Evolutionary conservation across 2,113 vertebrate genomes (phyloP), one percentile per base, ranked within the genome.

Genomic region (Cyrtonyx montezumae): DNA sequence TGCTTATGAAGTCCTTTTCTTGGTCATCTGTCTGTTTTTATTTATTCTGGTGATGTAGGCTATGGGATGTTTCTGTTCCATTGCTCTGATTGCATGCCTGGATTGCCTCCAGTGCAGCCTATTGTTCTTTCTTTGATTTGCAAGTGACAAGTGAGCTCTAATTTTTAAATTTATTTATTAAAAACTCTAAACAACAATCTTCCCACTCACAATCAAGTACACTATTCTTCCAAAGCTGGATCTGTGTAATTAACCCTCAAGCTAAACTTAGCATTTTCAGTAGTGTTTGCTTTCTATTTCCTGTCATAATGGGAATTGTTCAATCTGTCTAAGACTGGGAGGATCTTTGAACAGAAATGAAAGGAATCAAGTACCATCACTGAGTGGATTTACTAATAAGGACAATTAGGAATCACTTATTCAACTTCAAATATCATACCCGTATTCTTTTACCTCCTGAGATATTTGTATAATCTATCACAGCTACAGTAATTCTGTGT

Each of bases 121-220:
- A 92, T 94, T 96, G 84, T 94, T 94, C 58, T 49, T 48, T 19
- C 66, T 80, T 92, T 9, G 87, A 91, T 89, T 71, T 92, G 71
- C 59, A 70, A 95, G 88, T 49, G 89, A 70, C 84, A 82, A 92
- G 42, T 4, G 84, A 91, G 75, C 84, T 87, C 84, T 94, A 94
- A 95, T 94, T 91, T 93, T 91, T 77, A 30, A 91, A 93, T 95
- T 93, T 91, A 84, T 87, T 93, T 77, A 87, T 93, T 91, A 92
- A 89, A 91, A 84, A 21, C 55, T 62, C 55, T 14, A 59, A 88
- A 89, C 87, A 96, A 75, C 91, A 84, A 7, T 91, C 71, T 77
- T 87, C 68, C 81, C 68, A 92, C 73, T 91, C 14, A 40, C 78
- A 93, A 70, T 90, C 78, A 86, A 23, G 91, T 49, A 53, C 58